Conservation (phyloP, 1,140 invertebrate genomes). For the Cotesia vestalis region DNA sequence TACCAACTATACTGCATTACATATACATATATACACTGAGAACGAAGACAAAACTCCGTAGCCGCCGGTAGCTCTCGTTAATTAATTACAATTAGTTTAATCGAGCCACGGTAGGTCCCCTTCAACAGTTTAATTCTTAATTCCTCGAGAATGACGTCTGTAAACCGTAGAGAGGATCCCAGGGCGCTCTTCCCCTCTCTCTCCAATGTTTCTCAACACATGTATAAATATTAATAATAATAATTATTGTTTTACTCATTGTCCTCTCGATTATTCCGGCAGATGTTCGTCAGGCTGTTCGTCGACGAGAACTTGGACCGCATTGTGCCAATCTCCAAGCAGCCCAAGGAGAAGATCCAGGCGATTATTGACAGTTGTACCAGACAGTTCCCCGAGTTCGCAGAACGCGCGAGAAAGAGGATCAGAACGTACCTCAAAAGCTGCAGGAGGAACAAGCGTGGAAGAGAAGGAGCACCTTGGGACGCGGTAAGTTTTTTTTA, state of each 20-base stretch:
- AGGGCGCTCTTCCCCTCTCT: not conserved
- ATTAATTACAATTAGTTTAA: conserved; percentile 66
- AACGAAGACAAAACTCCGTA: not conserved
- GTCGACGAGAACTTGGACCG: conserved; percentile 97
- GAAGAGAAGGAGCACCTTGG: conserved; percentile 79
- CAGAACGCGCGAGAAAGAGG: conserved; percentile 90
- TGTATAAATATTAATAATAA: conserved; percentile 14
- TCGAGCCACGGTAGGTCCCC: conserved; percentile 48
- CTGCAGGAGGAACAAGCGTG: conserved; percentile 91
- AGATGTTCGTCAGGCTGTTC: conserved; percentile 98
- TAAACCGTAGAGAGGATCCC: not conserved
- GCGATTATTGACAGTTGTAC: conserved; percentile 97
- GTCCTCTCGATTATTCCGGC: conserved; percentile 53
- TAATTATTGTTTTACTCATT: conserved; percentile 4
- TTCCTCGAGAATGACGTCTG: conserved; percentile 44
- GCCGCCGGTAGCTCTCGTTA: conserved; percentile 47
- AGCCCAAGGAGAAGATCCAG: conserved; percentile 97
- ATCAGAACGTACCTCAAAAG: conserved; percentile 96
- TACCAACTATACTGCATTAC: no score
- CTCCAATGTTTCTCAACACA: not conserved
- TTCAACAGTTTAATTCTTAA: conserved; percentile 56
- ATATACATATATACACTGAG: no score
- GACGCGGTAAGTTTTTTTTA: conserved; percentile 71
- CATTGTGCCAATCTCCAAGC: conserved; percentile 96
- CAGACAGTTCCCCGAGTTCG: conserved; percentile 95